phyloP scores from a whole-genome alignment of 1,140 invertebrate genomes.

The Stenopsyche tienmushanensis region DNA sequence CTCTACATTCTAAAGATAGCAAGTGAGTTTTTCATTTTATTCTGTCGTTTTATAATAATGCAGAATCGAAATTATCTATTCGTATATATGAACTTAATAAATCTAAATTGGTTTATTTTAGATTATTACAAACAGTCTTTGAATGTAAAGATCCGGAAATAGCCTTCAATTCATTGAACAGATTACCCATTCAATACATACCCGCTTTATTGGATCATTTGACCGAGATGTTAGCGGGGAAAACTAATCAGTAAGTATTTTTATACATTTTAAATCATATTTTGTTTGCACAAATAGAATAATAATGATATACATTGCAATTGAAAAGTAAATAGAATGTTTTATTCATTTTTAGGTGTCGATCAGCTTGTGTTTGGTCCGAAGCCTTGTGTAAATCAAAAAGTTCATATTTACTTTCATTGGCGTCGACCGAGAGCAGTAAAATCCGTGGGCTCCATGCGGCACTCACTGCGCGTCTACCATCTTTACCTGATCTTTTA shows the following conservation, averaged over 20 bases:
- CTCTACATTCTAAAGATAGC: slow-evolving; percentile 74
- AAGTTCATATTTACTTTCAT: slow-evolving; percentile 26
- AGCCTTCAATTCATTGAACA: slow-evolving; percentile 45
- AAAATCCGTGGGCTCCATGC: slow-evolving; percentile 7
- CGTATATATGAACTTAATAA: not conserved
- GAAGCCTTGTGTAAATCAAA: slow-evolving; percentile 32
- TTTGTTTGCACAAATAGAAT: not conserved
- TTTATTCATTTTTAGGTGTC: slow-evolving; percentile 29
- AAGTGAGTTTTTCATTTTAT: too few species aligned
- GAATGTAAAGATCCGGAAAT: slow-evolving; percentile 46
- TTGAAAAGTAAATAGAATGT: not conserved
- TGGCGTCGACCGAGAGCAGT: not conserved
- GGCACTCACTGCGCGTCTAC: slow-evolving; percentile 43
- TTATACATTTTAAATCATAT: not conserved
- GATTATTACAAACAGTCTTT: slow-evolving; percentile 50
- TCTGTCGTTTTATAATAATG: too few species aligned
- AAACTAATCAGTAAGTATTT: slow-evolving; percentile 50
- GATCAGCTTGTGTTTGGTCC: slow-evolving; percentile 36
- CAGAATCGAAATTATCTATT: too few species aligned
- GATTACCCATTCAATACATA: slow-evolving; percentile 47
- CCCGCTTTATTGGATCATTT: slow-evolving; percentile 47
- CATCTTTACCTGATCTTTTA: slow-evolving; percentile 48
- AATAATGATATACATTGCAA: not conserved
- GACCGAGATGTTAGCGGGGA: slow-evolving; percentile 46
- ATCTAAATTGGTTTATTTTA: slow-evolving; percentile 37